Percentiles rank a stretch among this genome's conserved stretches.
phyloP scores from a whole-genome alignment of 2,113 vertebrate species.

The Crotalus helleri region DNA sequence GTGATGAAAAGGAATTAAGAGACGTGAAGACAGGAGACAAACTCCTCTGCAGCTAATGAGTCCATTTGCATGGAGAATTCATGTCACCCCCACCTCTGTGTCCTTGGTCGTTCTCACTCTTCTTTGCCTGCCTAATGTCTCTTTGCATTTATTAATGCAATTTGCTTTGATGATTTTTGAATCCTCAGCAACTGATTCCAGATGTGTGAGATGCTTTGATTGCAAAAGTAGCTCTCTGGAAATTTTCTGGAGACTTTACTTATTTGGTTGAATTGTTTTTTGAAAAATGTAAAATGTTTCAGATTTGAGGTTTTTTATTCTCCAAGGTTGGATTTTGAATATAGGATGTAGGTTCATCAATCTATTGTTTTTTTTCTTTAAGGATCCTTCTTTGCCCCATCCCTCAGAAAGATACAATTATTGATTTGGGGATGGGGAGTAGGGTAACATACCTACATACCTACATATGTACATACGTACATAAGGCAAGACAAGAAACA shows the following conservation, averaged over 20 bases:
- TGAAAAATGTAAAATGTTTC: background rate
- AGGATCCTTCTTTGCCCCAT: background rate
- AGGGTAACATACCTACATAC: background rate
- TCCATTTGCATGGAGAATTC: background rate
- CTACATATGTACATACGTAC: too few species aligned
- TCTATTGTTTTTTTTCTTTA: background rate
- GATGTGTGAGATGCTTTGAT: constrained; percentile 21
- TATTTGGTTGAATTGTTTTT: background rate
- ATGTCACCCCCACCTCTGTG: background rate
- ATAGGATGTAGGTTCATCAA: background rate
- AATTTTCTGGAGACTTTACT: background rate
- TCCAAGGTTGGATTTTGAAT: background rate
- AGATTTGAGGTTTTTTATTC: background rate
- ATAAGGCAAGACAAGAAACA: background rate
- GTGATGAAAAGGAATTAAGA: constrained; percentile 1
- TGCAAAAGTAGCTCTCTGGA: constrained; percentile 12
- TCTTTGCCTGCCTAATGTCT: background rate
- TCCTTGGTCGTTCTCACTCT: background rate
- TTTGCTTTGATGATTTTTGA: constrained; percentile 25
- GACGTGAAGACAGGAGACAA: background rate
- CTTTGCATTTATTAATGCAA: constrained; percentile 15
- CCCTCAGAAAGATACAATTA: background rate
- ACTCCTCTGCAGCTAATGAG: background rate
- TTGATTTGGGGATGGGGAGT: background rate
- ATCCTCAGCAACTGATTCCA: constrained; percentile 18